Base-by-base conservation (phyloP, 2,113 vertebrate species). In the Isurus oxyrinchus region DNA sequence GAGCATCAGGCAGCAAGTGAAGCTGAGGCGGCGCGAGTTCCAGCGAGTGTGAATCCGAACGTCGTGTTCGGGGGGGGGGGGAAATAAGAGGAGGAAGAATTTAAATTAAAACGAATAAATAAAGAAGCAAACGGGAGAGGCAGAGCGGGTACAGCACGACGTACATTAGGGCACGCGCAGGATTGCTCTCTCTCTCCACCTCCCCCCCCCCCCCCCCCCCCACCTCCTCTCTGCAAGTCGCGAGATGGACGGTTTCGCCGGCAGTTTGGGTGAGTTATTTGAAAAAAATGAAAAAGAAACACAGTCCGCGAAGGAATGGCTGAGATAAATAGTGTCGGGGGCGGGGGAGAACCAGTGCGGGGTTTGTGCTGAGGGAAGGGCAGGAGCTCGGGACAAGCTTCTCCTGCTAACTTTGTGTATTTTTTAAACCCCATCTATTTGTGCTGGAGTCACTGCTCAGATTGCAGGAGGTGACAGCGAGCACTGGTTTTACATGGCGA, bases 231-330 rank as follows among this genome's bases (percentile, higher is more conserved):
- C 63, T 14, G 13, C 91, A 3, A 63, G 13, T 23, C 59, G 91
- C 90, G 98, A 98, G 97, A 99, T 99, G 99, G 99, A 99, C 98
- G 99, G 98, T 97, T 99, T 99, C 98, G 98, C 98, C 98, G 99
- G 99, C 97, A 99, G 99, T 97, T 98, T 99, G 97, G 99, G 99
- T 99, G 97, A 99, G 99, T 98, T 66, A 27, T 53, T 53, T 69
- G 23, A 25, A 7, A 19, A 84, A 84, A 44, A 63, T 10, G 11
- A 2, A 10, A 3, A 35, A 21, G 7, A 16, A 35, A 5, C 2
- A n/a, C 14, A 61, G 57, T 16, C 21, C 59, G 59, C 90, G 59
- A 40, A 44, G 90, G 59, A 66, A 40, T 40, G 90, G 59, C 35
- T 61, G 90, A 93, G 27, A 8, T n/a, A 84, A 81, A 19, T 3